Evolutionary conservation across 1,140 invertebrate species (phyloP), one percentile per base, ranked within the genome.

Genomic region (Lethrus apterus): DNA sequence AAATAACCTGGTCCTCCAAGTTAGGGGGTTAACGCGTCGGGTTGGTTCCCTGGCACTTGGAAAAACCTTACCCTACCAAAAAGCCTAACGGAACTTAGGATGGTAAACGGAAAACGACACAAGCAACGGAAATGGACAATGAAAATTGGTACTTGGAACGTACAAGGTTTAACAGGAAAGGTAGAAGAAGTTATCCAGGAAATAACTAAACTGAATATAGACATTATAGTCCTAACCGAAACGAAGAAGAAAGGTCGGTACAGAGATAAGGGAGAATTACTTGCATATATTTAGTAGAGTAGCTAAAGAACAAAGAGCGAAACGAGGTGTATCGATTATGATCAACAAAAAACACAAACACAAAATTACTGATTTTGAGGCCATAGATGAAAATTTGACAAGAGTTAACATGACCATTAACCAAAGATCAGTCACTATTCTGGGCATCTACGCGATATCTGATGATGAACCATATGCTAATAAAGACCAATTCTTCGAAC

Each of bases 231-330:
- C n/a, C n/a, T n/a, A 42, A n/a, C n/a, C n/a, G n/a, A n/a, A n/a
- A n/a, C n/a, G n/a, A n/a, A n/a, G 13, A 42, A 48, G 36, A 46
- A 46, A 32, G 48, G 48, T 14, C 9, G 44, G 33, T 11, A 17
- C 38, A 30, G 34, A 45, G 32, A 38, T 19, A 3, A 13, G 10
- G 4, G 23, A 15, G 14, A 19, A 31, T 10, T 38, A 18, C 18
- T 20, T 44, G 19, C 38, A 33, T 30, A 29, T 44, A 10, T 48
- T 20, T 44, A 32, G 15, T 20, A 29, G 38, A 48, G 29, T 48
- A 9, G 13, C 17, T 11, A 31, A 35, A 30, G 19, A 41, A 13
- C 15, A 41, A 23, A 20, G 38, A 21, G 38, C 38, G 3, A 17
- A 21, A 23, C 5, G 15, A 20, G 38, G 38, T 7, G 38, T 41